Evolutionary conservation across 2,888 invertebrate genomes (phyloP).

Genomic region (Tridacna gigas): DNA sequence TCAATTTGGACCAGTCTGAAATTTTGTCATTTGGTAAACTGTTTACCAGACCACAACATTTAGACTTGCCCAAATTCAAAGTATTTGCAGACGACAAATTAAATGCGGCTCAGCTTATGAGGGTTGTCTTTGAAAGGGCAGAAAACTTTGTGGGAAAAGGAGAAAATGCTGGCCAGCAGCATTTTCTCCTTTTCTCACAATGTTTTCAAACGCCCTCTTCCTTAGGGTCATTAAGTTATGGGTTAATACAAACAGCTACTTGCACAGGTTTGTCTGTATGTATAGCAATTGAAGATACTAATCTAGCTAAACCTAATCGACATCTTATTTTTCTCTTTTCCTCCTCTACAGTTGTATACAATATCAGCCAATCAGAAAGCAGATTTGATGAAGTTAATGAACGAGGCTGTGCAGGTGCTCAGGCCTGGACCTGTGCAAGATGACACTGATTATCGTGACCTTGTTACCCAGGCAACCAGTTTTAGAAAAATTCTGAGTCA

Average conservation of each 20-base stretch:
- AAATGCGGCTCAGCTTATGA: too few relatives aligned
- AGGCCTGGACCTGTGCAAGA: slow-evolving; percentile 58
- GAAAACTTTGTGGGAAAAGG: background rate
- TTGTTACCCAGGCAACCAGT: slow-evolving; percentile 71
- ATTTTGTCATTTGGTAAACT: too few relatives aligned
- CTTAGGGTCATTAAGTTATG: too few relatives aligned
- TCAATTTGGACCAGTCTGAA: too few relatives aligned
- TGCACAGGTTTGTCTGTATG: too few relatives aligned
- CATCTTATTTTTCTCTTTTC: background rate
- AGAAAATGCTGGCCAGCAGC: background rate
- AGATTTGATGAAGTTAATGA: slow-evolving; percentile 76
- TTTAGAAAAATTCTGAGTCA: slow-evolving; percentile 78
- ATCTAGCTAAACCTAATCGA: too few relatives aligned
- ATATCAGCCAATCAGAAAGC: slow-evolving; percentile 77
- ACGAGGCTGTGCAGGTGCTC: slow-evolving; percentile 74
- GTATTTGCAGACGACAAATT: too few relatives aligned
- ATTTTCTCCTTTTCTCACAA: background rate
- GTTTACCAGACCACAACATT: too few relatives aligned
- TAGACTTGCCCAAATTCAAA: too few relatives aligned
- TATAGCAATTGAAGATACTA: too few relatives aligned
- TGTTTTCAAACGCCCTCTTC: background rate
- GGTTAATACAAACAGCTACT: too few relatives aligned
- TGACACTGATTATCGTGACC: slow-evolving; percentile 67
- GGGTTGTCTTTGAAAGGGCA: too few relatives aligned
- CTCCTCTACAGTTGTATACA: slow-evolving; percentile 69